Evolutionary conservation across 2,888 invertebrate genomes (phyloP), one percentile per base, ranked within the genome.

Genomic region (Pseudococcus longispinus): DNA sequence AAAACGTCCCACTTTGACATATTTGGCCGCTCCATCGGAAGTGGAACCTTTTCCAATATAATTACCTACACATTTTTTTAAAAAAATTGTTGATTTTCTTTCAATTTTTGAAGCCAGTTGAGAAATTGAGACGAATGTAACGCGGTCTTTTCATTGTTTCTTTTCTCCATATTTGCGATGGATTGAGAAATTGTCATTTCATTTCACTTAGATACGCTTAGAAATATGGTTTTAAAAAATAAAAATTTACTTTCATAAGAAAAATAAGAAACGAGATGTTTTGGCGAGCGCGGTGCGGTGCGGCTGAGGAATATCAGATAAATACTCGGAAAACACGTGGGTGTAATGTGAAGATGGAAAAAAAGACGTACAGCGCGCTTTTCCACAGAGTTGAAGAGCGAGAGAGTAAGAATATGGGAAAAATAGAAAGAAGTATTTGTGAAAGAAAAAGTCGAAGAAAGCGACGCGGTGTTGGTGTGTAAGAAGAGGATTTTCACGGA

Each of bases 401-500:
- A 70, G 70, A 29, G 65, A 65, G 51, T 13, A 60, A n/a, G 65
- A 13, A n/a, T 5, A 29, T 13, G 15, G 1, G 29, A 23, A 60
- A 60, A 23, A 23, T 23, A 8, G 23, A 60, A 9, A 11, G 23
- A 20, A 60, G 23, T 29, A 18, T 29, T 29, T 70, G 15, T 13
- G 70, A 70, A 29, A 70, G 70, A 29, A 29, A 60, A 60, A 60
- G 60, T 60, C 60, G 60, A 23, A 60, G 60, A 60, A 55, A 6
- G 23, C 60, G 8, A 2, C 6, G 23, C 18, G 13, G 70, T 29
- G 70, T 70, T 70, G 11, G 70, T 70, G 70, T 70, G 70, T 70
- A 18, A 70, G 32, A 29, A 70, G 70, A 70, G 29, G 70, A 70
- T 70, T 70, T 60, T 70, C 70, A 29, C 70, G 29, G 70, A 70